Evolutionary conservation across 1,140 invertebrate species (phyloP), one percentile per base, ranked within the genome.

Genomic region (Philopotamus ludificatus): DNA sequence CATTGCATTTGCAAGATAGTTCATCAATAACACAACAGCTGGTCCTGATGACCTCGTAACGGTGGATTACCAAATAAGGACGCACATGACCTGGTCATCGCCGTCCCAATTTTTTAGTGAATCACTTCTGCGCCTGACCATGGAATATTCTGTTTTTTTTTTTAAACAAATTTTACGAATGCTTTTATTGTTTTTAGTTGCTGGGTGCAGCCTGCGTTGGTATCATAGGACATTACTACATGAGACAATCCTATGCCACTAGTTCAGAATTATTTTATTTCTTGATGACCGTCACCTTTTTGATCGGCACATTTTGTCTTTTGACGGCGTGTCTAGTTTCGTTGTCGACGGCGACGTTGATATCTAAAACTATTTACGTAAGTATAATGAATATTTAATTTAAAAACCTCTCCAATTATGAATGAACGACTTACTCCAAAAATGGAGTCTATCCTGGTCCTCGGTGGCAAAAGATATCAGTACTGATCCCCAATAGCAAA

Each of bases 331-430:
- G 87, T 71, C 68, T 93, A 0, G 76, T 87, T 9, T 92, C 90
- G 1, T 81, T 91, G 34, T 86, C 89, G 7, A 90, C 90, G 0
- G 87, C 89, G 3, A 85, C 89, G 12, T 87, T 93, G 65, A 85
- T 94, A 63, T 83, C 89, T 0, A 94, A 93, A 80, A 93, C 90
- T 2, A 85, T 91, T 63, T 92, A 89, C 73, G 92, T 93, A 82
- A 92, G 91, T 90, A 60, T 28, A 8, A 25, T 42, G 12, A 7
- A 16, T 49, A 25, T 45, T 45, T 45, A 34, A 45, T 60, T 22
- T 20, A 28, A 42, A 58, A 58, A 25, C 18, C 20, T 34, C 4
- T 34, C 12, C 4, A 4, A 34, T 34, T 12, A 34, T 12, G 12
- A 34, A 34, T 34, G 12, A 34, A 34, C 4, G 12, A 34, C 28